These are phyloP conservation scores for Amblyteles armatorius DNA, from an alignment of 2,888 invertebrate species.

Conservation along the genomic window DNA sequence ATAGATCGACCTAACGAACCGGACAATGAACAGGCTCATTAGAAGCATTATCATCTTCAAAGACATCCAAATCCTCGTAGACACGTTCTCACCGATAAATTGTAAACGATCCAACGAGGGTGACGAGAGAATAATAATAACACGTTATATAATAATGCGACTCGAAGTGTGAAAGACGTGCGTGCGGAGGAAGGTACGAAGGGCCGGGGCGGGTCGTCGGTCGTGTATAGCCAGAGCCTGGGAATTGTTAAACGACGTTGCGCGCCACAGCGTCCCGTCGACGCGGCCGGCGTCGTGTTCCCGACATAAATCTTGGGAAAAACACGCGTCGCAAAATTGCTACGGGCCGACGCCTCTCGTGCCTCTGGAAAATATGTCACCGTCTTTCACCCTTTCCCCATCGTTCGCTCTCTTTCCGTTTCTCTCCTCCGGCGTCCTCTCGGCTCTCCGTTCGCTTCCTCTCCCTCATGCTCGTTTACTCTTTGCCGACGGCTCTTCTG, in stretches of 20 bases:
- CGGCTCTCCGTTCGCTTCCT: conserved; percentile 12
- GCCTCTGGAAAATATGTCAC: conserved; percentile 78
- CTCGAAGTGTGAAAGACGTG: conserved; percentile 24
- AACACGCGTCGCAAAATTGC: conserved; percentile 82
- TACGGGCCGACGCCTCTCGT: conserved; percentile 70
- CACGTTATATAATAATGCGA: conserved; percentile 48
- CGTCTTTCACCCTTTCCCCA: conserved; percentile 64
- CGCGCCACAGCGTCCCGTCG: conserved; percentile 39
- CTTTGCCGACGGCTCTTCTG: conserved; percentile 33
- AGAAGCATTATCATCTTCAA: neutral
- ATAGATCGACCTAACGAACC: neutral
- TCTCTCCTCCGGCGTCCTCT: conserved; percentile 31
- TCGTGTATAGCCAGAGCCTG: conserved; percentile 56
- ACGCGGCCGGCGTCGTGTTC: conserved; percentile 64
- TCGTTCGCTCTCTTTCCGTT: conserved; percentile 36
- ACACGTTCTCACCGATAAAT: neutral
- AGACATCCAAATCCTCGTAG: neutral
- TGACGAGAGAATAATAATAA: conserved; percentile 44
- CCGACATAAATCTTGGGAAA: conserved; percentile 79
- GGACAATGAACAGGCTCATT: neutral
- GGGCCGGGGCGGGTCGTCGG: conserved; percentile 28
- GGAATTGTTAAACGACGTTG: conserved; percentile 75
- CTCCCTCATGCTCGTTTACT: conserved; percentile 27
- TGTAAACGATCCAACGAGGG: neutral
- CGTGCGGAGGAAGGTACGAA: conserved; percentile 51